These are phyloP conservation scores for Denticeps clupeoides DNA, from an alignment of 2,797 vertebrate species.

Conservation along the genomic window DNA sequence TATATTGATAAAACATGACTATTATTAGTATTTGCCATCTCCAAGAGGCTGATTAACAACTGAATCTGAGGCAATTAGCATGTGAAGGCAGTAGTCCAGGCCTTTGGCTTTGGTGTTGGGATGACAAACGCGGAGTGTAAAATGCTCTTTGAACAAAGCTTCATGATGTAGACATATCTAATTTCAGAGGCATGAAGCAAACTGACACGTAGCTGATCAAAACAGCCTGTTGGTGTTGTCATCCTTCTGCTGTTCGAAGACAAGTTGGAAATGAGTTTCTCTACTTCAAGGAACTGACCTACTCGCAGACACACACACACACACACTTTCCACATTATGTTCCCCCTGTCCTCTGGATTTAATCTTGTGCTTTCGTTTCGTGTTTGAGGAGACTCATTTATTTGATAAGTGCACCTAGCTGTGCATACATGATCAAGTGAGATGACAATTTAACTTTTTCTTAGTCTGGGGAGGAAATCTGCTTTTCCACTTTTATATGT, in stretches of 20 bases:
- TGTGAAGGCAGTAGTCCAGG: background rate
- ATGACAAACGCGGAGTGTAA: background rate
- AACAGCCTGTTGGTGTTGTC: conserved; percentile 5
- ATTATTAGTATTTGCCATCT: no score
- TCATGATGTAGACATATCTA: conserved; percentile 1
- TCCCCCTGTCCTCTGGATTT: background rate
- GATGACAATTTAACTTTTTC: conserved; percentile 21
- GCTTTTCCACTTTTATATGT: background rate
- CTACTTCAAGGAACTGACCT: conserved; percentile 11
- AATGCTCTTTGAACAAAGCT: background rate
- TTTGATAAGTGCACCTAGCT: conserved; percentile 16
- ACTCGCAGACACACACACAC: background rate
- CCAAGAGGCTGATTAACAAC: no score
- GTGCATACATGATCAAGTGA: conserved; percentile 17
- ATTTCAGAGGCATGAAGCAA: background rate
- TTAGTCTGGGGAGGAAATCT: conserved; percentile 10
- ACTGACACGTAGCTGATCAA: conserved; percentile 1
- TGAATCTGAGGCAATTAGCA: no score
- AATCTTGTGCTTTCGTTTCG: conserved; percentile 4
- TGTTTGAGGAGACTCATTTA: conserved; percentile 12
- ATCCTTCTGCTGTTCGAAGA: conserved; percentile 4
- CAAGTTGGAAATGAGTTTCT: conserved; percentile 5
- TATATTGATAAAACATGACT: no score
- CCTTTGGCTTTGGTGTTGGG: background rate
- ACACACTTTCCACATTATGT: background rate